A percentile compares a stretch with the other conserved stretches of the same genome.
Evolutionary conservation across 2,888 invertebrate species (phyloP).

Genomic region (Hemicrepidius hirtus): DNA sequence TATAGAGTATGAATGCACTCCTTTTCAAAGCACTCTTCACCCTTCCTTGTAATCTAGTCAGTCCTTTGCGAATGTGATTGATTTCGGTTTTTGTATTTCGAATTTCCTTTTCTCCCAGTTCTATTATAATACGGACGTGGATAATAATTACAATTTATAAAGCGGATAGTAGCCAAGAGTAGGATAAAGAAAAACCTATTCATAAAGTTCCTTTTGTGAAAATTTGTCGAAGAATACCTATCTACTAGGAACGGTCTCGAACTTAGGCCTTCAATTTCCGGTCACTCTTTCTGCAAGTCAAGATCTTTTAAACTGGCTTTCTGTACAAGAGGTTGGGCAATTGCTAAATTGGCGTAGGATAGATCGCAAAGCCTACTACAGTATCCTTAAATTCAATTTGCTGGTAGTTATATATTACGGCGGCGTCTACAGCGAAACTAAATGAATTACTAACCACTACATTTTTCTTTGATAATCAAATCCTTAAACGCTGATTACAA

Average conservation of each 20-base stretch:
- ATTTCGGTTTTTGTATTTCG: constrained; percentile 51
- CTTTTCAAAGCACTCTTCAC: constrained; percentile 55
- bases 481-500: no score
- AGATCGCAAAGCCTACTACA: neutral
- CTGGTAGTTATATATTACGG: neutral
- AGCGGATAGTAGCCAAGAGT: neutral
- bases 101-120: constrained; percentile 38
- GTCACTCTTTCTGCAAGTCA: constrained; percentile 21
- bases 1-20: constrained; percentile 56
- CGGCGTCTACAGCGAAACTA: no score
- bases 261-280: constrained; percentile 28
- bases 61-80: constrained; percentile 53
- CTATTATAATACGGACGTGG: constrained; percentile 31
- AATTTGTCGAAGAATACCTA: constrained; percentile 17
- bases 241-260: constrained; percentile 13
- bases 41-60: constrained; percentile 57
- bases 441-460: no score
- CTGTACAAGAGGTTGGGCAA: no score
- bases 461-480: no score
- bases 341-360: neutral
- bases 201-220: constrained; percentile 24
- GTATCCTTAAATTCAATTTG: neutral
- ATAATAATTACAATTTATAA: constrained; percentile 38
- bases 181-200: constrained; percentile 12
- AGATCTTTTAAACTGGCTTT: neutral